phyloP scores from a whole-genome alignment of 2,888 invertebrate genomes.

The Odontomyia ornata region DNA sequence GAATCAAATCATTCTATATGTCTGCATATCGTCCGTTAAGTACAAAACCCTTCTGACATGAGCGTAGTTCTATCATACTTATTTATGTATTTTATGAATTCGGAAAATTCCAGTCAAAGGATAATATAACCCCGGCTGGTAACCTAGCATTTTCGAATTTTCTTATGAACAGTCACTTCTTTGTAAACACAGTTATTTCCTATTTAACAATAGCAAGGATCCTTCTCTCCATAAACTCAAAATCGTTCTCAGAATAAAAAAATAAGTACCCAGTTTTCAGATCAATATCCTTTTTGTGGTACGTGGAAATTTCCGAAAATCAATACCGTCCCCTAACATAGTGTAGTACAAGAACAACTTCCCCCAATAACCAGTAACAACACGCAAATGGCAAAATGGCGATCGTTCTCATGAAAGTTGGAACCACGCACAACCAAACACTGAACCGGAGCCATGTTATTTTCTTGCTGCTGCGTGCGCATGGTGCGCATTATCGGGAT shows the following conservation, averaged over 20 bases:
- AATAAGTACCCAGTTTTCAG: background rate
- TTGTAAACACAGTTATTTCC: too few relatives aligned
- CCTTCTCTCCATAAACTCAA: background rate
- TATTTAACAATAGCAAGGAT: background rate
- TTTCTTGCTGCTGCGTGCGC: background rate
- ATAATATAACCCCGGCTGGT: too few relatives aligned
- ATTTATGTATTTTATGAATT: too few relatives aligned
- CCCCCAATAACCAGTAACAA: background rate
- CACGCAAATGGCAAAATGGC: constrained; percentile 10
- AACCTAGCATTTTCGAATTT: too few relatives aligned
- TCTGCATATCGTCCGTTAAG: too few relatives aligned
- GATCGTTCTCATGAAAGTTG: constrained; percentile 2
- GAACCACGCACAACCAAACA: background rate
- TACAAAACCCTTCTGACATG: too few relatives aligned
- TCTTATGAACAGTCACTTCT: too few relatives aligned
- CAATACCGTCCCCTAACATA: background rate
- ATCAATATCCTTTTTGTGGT: background rate
- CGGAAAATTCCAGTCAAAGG: too few relatives aligned
- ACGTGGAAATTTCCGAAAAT: background rate
- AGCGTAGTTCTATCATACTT: too few relatives aligned
- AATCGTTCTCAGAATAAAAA: background rate
- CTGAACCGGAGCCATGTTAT: background rate
- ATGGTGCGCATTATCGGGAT: background rate
- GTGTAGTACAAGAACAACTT: background rate
- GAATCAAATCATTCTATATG: too few relatives aligned